Evolutionary conservation across 2,113 vertebrate species (phyloP), one percentile per base, ranked within the genome.

Genomic region (Myxocyprinus asiaticus): DNA sequence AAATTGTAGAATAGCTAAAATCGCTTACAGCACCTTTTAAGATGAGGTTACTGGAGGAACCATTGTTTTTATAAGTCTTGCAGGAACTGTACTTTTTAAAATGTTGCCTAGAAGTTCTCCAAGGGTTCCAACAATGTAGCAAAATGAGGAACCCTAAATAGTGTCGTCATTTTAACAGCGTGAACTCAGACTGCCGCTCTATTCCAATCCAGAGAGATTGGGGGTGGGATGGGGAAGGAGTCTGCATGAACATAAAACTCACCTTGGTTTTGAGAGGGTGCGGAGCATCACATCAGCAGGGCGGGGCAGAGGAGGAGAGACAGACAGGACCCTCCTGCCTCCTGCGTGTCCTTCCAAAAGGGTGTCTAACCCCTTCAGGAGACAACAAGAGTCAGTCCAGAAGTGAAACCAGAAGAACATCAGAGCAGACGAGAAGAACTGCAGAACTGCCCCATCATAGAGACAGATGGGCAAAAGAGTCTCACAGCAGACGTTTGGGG

Each of bases 351-450:
- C 85, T 85, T 88, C 84, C 67, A 77, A 78, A 88, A 89, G 90
- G 89, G 86, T 89, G 90, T 91, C 83, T 89, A 86, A 89, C 85
- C 76, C 78, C 80, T 91, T 92, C 85, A 92, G 87, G 90, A 91
- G 89, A 93, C 90, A 91, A 91, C 76, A 90, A 91, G 45, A 89
- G 88, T 93, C 85, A 84, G 88, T 90, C 86, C 90, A 91, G 84
- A 84, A 17, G 22, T 33, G 22, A 33, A 33, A 33, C 22, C 22
- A 33, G 22, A 33, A 33, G 22, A 33, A 33, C 22, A 33, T 33
- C 82, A 84, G 87, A 76, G 86, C 69, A 83, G 71, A 81, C 81
- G 83, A 58, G 55, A 58, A 82, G 81, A 85, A 82, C 79, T 82
- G 86, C 77, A 81, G 62, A 86, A 85, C 72, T 82, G 83, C 82